Percentiles rank a stretch among this genome's conserved stretches.
Conservation (phyloP, 2,797 vertebrate genomes). For the Atherinosoma microstoma region DNA sequence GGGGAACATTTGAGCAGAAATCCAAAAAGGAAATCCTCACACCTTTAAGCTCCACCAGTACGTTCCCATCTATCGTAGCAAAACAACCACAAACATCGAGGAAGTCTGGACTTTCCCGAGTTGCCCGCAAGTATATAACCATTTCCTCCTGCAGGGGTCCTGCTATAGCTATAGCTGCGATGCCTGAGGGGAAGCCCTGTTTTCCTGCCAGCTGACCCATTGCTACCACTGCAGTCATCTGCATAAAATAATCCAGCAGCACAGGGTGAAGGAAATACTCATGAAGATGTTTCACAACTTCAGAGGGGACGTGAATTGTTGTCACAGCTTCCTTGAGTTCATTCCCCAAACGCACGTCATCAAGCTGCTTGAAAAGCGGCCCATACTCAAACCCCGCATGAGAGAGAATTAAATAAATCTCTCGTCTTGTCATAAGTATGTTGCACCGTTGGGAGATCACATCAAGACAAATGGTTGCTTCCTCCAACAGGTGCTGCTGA, state of each 20-base stretch:
- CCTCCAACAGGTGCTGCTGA: slow-evolving; percentile 68
- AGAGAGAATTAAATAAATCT: slow-evolving; percentile 84
- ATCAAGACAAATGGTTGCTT: slow-evolving; percentile 77
- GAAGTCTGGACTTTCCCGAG: slow-evolving; percentile 74
- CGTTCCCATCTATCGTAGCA: slow-evolving; percentile 78
- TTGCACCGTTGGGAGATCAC: slow-evolving; percentile 82
- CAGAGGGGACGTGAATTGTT: slow-evolving; percentile 78
- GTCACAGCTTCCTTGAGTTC: slow-evolving; percentile 88
- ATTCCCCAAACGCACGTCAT: slow-evolving; percentile 80
- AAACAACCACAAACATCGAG: slow-evolving; percentile 91
- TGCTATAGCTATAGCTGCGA: slow-evolving; percentile 83
- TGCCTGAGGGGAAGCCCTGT: slow-evolving; percentile 85
- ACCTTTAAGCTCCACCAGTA: slow-evolving; percentile 85
- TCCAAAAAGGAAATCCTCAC: slow-evolving; percentile 84
- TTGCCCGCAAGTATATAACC: slow-evolving; percentile 86
- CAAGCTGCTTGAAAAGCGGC: slow-evolving; percentile 82
- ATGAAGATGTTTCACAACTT: slow-evolving; percentile 77
- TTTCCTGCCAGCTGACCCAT: slow-evolving; percentile 52
- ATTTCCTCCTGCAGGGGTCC: slow-evolving; percentile 85
- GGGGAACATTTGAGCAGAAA: slow-evolving; percentile 48
- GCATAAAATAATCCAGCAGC: slow-evolving; percentile 88
- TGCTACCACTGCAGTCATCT: slow-evolving; percentile 84
- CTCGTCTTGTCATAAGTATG: slow-evolving; percentile 67
- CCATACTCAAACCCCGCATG: slow-evolving; percentile 88
- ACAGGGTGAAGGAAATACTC: slow-evolving; percentile 88